These are phyloP conservation scores for Thaleichthys pacificus DNA, from an alignment of 2,797 vertebrate genomes.

Conservation along the genomic window DNA sequence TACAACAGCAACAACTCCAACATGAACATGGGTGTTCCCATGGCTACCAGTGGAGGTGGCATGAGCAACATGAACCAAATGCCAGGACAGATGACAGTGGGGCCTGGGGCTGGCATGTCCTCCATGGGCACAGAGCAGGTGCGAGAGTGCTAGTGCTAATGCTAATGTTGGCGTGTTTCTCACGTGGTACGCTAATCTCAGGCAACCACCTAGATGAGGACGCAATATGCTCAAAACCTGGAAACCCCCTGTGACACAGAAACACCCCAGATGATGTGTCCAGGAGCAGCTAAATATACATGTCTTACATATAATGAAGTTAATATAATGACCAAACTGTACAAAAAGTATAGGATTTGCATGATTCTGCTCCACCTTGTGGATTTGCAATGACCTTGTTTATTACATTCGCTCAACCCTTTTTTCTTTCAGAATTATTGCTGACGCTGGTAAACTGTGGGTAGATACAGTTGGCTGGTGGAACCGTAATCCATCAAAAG, in stretches of 20 bases:
- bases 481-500: conserved; percentile 14
- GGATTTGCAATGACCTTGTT: not conserved
- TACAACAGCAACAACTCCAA: conserved; percentile 83
- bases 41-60: conserved; percentile 80
- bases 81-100: conserved; percentile 86
- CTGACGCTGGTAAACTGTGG: conserved; percentile 45
- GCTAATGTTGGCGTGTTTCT: not conserved
- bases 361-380: not conserved
- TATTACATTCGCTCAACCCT: no score
- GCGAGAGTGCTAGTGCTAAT: conserved; percentile 42
- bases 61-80: conserved; percentile 82
- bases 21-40: conserved; percentile 89
- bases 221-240: no score
- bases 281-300: no score
- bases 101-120: conserved; percentile 86
- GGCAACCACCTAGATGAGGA: no score
- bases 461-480: conserved; percentile 4
- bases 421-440: conserved; percentile 57
- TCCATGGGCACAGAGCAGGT: conserved; percentile 93
- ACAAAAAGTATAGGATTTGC: not conserved
- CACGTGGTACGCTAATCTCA: not conserved
- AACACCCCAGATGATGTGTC: no score
- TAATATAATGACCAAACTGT: no score
- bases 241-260: no score
- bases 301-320: no score